Base-by-base conservation (phyloP, 1,140 invertebrate species). In the Ptiloglossa arizonensis region DNA sequence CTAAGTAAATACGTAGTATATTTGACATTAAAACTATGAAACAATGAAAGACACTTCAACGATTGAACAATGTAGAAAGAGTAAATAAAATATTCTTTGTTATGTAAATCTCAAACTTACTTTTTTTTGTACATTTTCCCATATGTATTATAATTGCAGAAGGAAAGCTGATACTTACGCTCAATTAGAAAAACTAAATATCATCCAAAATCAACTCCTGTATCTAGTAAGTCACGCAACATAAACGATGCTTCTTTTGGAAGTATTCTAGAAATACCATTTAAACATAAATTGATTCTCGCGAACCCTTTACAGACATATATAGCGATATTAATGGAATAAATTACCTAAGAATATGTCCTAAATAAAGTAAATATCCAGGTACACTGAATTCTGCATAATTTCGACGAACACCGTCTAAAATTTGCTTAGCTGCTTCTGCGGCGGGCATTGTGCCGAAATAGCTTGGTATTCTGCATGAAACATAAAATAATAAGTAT, bases 141-240 rank as follows among this genome's bases (percentile, higher is more conserved):
- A n/a, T 15, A 15, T 56, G 24, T 24, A 29, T 41, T 41, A 56
- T 6, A 60, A 35, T 17, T 29, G 11, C 32, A 15, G 44, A 59
- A 52, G n/a, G 17, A 64, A 73, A 24, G 60, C 22, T 8, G 5
- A 54, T 73, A 46, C 13, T 72, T 15, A 38, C 27, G 27, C 19
- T 62, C 56, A 0, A 48, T 57, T 64, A 50, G 24, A 3, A 52
- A 66, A 54, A 19, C 3, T 24, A 19, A 56, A 57, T 56, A 41
- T 93, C 86, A 95, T 79, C 92, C 94, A 90, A 95, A 95, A 91
- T 95, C 94, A 57, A 95, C 94, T 19, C 95, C 95, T n/a, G 94
- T 95, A 74, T 95, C 95, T 35, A 95, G 84, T 60, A 95, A 88
- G 85, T 95, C 94, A 67, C 94, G 90, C 64, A 95, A 91, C 89